Percentiles rank a stretch among this genome's conserved stretches.
Conservation (phyloP, 2,888 invertebrate genomes). For the Villa cingulata region DNA sequence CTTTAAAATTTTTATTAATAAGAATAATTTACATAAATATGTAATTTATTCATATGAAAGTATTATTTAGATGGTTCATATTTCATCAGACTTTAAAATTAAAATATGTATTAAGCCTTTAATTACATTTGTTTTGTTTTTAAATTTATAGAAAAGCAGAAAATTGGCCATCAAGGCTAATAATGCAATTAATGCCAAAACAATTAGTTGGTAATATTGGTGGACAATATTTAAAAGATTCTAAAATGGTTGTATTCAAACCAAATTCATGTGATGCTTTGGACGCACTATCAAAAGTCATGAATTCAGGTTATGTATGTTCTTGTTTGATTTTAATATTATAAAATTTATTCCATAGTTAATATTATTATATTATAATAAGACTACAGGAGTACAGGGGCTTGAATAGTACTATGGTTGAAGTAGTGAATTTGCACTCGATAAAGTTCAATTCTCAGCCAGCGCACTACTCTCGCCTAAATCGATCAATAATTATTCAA, state of each 20-base stretch:
- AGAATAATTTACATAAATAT: slow-evolving; percentile 1
- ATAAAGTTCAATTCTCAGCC: too few species aligned
- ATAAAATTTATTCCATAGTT: not conserved
- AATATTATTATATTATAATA: not conserved
- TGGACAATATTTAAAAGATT: slow-evolving; percentile 76
- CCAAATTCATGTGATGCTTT: slow-evolving; percentile 75
- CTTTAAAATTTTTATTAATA: slow-evolving; percentile 2
- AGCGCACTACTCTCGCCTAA: too few species aligned
- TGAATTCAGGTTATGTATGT: slow-evolving; percentile 84
- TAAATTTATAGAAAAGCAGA: slow-evolving; percentile 58
- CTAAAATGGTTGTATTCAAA: slow-evolving; percentile 84
- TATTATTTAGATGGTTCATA: too few species aligned
- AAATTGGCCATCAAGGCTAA: slow-evolving; percentile 81
- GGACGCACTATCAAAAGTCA: slow-evolving; percentile 78
- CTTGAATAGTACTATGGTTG: too few species aligned
- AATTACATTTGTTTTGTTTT: not conserved
- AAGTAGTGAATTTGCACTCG: too few species aligned
- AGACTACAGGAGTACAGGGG: too few species aligned
- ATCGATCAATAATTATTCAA: too few species aligned
- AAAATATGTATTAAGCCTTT: slow-evolving; percentile 2
- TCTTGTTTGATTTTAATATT: slow-evolving; percentile 10
- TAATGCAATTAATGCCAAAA: slow-evolving; percentile 93
- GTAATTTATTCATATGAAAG: too few species aligned
- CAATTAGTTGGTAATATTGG: slow-evolving; percentile 81
- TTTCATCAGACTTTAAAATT: too few species aligned